Evolutionary conservation across 2,888 invertebrate species (phyloP), one percentile per base, ranked within the genome.

Genomic region (Spodoptera littoralis): DNA sequence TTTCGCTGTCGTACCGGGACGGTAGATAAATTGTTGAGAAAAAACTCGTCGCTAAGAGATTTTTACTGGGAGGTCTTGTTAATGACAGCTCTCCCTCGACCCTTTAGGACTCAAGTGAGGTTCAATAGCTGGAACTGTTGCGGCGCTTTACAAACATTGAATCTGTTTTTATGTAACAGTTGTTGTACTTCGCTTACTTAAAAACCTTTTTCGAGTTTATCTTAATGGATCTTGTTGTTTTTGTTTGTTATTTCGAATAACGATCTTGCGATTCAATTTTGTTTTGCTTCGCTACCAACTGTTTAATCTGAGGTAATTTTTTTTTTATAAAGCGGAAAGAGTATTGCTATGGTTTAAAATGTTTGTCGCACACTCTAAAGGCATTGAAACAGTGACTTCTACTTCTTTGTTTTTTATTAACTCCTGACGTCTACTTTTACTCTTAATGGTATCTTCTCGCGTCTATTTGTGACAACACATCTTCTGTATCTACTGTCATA

Each of bases 31-130:
- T 83, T 84, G 85, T 83, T 79, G 73, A 76, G 80, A 83, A 84
- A 84, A 87, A 86, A 84, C 82, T 81, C 77, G 71, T 76, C 71
- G 78, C 70, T 67, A 63, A 79, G 79, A 82, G 80, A 80, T 84
- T 88, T 85, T 88, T 83, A 79, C 76, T 66, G 58, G 80, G 77
- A 82, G 84, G 83, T 83, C 83, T 83, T 82, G 83, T 84, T 89
- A 89, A 89, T 87, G 87, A 87, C 85, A 83, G 78, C 83, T 76
- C 87, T 88, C 81, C 13, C 53, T 51, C 53, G 74, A 62, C 65
- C 80, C 84, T 76, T 76, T 79, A 76, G 77, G 65, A 70, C 79
- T 85, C 79, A 70, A 88, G 86, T 80, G 81, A 76, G 73, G 73
- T 78, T 75, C 76, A 72, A 82, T 81, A 70, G 66, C 70, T 69